Conservation (phyloP, 1,140 invertebrate species). For the Rhizoglyphus robini region DNA sequence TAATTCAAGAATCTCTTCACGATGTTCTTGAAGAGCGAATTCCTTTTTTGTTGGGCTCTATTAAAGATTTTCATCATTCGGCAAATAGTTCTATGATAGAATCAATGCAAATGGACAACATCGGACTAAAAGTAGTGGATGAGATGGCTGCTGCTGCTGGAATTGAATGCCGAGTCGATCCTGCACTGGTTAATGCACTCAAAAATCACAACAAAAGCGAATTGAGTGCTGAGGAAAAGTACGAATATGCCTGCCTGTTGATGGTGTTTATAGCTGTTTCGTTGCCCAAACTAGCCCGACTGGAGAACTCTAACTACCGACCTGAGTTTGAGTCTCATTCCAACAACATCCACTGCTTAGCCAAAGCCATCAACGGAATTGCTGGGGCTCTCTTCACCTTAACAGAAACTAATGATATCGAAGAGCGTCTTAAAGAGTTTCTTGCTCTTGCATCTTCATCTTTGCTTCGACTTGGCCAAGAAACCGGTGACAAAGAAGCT, state of each 20-base stretch:
- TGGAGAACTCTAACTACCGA: constrained; percentile 69
- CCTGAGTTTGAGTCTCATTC: constrained; percentile 84
- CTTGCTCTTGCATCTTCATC: constrained; percentile 89
- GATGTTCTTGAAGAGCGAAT: constrained; percentile 84
- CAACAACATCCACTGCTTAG: constrained; percentile 97
- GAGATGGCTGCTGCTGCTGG: constrained; percentile 96
- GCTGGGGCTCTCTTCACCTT: constrained; percentile 92
- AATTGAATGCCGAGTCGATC: constrained; percentile 80
- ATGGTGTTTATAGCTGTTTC: constrained; percentile 99
- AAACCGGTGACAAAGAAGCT: constrained; percentile 74
- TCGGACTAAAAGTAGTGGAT: constrained; percentile 52
- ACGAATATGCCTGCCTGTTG: constrained; percentile 79
- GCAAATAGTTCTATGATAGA: constrained; percentile 9
- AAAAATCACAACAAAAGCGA: constrained; percentile 67
- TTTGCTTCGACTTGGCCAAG: constrained; percentile 78
- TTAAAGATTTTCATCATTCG: constrained; percentile 79
- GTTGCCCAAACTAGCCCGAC: constrained; percentile 84
- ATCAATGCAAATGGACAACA: constrained; percentile 22
- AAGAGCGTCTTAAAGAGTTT: constrained; percentile 96
- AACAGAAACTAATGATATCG: constrained; percentile 84
- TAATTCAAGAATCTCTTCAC: constrained; percentile 80
- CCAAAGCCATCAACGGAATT: constrained; percentile 87
- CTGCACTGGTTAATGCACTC: constrained; percentile 73
- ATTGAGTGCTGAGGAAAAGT: constrained; percentile 72
- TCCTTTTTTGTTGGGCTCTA: constrained; percentile 89